Conservation (phyloP, 2,797 vertebrate species). For the Artibeus jamaicensis region DNA sequence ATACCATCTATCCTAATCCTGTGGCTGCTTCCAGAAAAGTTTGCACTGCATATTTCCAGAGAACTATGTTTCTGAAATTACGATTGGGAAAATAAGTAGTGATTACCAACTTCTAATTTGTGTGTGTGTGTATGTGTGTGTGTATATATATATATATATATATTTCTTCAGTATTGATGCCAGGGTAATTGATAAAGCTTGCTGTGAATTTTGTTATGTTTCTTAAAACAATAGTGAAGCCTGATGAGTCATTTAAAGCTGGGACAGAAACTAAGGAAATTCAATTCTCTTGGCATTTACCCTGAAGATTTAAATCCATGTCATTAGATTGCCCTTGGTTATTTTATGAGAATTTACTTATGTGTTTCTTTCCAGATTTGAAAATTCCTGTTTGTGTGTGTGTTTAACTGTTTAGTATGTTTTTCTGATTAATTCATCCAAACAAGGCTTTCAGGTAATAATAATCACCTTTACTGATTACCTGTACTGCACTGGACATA, state of each 20-base stretch:
- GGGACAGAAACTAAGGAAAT: background rate
- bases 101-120: background rate
- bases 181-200: background rate
- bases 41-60: background rate
- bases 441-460: background rate
- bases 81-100: background rate
- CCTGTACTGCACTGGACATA: background rate
- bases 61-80: background rate
- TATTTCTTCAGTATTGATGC: background rate
- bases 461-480: background rate
- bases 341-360: slow-evolving; percentile 39
- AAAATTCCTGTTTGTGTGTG: slow-evolving; percentile 31
- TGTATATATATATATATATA: background rate
- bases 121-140: too few relatives aligned
- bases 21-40: background rate
- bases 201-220: background rate
- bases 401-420: background rate
- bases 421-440: background rate
- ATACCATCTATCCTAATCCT: background rate
- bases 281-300: background rate
- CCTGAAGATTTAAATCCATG: slow-evolving; percentile 20
- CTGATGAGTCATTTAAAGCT: background rate
- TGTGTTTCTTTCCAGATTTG: slow-evolving; percentile 33
- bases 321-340: slow-evolving; percentile 27
- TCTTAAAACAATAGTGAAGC: background rate